Base-by-base conservation (phyloP, 2,113 vertebrate genomes). In the Dromaius novaehollandiae region DNA sequence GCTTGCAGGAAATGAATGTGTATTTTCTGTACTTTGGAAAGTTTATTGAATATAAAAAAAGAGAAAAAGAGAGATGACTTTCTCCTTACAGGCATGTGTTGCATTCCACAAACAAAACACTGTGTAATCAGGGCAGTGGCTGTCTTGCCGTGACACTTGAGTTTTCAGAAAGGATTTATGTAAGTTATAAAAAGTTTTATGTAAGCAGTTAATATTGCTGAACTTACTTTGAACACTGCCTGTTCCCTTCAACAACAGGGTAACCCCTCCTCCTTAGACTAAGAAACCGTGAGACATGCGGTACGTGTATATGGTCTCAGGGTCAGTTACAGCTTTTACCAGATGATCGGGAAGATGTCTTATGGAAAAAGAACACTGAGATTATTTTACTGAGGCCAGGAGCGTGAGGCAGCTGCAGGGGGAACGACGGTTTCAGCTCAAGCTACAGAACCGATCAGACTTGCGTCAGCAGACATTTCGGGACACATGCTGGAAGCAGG, bases 21-120 rank as follows among this genome's bases (percentile, higher is more conserved):
- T 96, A 90, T 94, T 97, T 93, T 95, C 70, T 96, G 88, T 93
- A 92, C 93, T 96, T 97, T 92, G 80, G 95, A 97, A 96, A 94
- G 82, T 94, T 90, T 90, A 79, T 88, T 93, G 68, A 86, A 88
- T 81, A 96, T 86, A 77, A 22, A 83, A 75, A 46, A 89, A 70
- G n/a, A 86, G 42, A 88, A 5, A 80, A 21, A 89, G 16, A 46
- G n/a, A 38, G n/a, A 58, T 75, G 38, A 93, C 87, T 95, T 97
- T 97, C 92, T 95, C 76, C 69, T 95, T 85, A 88, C 63, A 96
- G 89, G 58, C 82, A 89, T 90, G 80, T 95, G 70, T 96, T 97
- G 96, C 94, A 92, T 95, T 93, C 87, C 53, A 78, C 85, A 96
- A 93, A 96, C 71, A 94, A 89, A 96, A 84, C 61, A 82, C 93